Evolutionary conservation across 2,888 invertebrate species (phyloP).

Genomic region (Lasioglossum pauxillum): DNA sequence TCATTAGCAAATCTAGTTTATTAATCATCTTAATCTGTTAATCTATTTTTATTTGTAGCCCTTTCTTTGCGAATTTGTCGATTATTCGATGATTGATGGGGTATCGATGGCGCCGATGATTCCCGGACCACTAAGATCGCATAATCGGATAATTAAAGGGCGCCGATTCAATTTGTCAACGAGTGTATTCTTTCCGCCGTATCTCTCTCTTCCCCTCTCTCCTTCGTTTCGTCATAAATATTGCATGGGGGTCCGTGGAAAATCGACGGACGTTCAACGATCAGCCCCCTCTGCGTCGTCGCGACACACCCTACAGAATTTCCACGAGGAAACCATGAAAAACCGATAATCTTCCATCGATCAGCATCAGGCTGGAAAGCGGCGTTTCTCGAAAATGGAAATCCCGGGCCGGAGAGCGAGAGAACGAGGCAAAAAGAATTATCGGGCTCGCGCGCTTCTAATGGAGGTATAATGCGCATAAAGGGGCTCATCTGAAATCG

Average conservation of each 20-base stretch:
- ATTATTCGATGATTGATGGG: conserved; percentile 70
- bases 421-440: conserved; percentile 9
- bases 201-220: conserved; percentile 55
- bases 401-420: conserved; percentile 10
- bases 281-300: conserved; percentile 41
- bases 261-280: conserved; percentile 77
- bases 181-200: conserved; percentile 83
- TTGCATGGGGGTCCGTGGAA: conserved; percentile 82
- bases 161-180: conserved; percentile 82
- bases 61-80: no score
- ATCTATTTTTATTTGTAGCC: no score
- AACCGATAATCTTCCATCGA: conserved; percentile 84
- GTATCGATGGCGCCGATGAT: conserved; percentile 79
- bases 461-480: conserved; percentile 26
- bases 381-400: conserved; percentile 49
- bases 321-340: conserved; percentile 69
- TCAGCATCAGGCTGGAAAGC: conserved; percentile 78
- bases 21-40: no score
- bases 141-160: conserved; percentile 83
- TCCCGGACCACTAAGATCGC: conserved; percentile 67
- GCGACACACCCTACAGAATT: conserved; percentile 63
- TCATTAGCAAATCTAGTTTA: no score
- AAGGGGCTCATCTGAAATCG: conserved; percentile 27
- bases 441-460: background rate
- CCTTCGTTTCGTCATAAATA: conserved; percentile 77